A percentile compares a stretch with the other conserved stretches of the same genome.
Conservation (phyloP, 2,888 invertebrate species). For the Protophormia terraenovae region DNA sequence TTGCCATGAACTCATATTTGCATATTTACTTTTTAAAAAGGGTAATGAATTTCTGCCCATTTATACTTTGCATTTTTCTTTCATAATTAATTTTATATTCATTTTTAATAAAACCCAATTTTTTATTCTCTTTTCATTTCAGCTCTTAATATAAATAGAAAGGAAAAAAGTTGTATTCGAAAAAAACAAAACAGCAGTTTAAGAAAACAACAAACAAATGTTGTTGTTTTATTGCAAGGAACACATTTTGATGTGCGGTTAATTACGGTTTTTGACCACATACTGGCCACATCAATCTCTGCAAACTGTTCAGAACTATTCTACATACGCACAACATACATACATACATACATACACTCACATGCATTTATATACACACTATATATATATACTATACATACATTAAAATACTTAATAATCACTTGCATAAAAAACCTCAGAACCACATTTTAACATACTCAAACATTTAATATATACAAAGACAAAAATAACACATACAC, state of each 20-base stretch:
- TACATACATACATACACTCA: neutral
- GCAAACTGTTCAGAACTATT: conserved; percentile 12
- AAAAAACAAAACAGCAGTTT: neutral
- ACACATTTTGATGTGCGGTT: conserved; percentile 64
- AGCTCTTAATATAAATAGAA: conserved; percentile 42
- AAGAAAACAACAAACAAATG: conserved; percentile 53
- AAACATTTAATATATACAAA: conserved; percentile 10
- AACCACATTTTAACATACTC: conserved; percentile 48
- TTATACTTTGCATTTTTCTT: too few relatives aligned
- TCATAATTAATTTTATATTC: too few relatives aligned
- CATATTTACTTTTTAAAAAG: too few relatives aligned
- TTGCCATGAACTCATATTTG: too few relatives aligned
- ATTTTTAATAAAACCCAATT: neutral
- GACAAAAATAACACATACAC: neutral
- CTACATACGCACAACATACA: conserved; percentile 17
- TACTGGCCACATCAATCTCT: conserved; percentile 62
- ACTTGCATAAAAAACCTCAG: conserved; percentile 51
- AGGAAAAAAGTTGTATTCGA: neutral
- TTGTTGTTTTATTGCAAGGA: conserved; percentile 55
- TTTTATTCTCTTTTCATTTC: conserved; percentile 30
- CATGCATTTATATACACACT: neutral
- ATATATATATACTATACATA: conserved; percentile 2
- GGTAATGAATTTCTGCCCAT: too few relatives aligned
- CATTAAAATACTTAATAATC: conserved; percentile 42
- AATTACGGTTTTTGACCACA: conserved; percentile 60